Evolutionary conservation across 2,888 invertebrate genomes (phyloP), one percentile per base, ranked within the genome.

Genomic region (Drosophila parthenogenetica): DNA sequence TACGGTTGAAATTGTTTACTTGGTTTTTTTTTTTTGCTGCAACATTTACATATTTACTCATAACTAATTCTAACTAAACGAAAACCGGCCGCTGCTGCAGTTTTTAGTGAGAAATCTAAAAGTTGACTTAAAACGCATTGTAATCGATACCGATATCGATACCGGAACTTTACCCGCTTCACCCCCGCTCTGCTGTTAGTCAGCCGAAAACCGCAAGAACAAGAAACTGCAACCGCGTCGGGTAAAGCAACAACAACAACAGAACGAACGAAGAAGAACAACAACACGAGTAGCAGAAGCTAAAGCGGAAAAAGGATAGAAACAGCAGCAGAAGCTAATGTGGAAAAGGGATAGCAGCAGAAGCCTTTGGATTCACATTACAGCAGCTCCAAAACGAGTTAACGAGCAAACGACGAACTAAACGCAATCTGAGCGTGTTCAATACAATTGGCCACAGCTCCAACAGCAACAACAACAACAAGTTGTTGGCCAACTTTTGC

Each of bases 111-210:
- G 53, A 67, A 69, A 79, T 63, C 65, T 63, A 67, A 77, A 73
- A 68, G 69, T 64, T 78, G 69, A 65, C 63, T 62, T 39, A 37
- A 50, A 73, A 77, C 70, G 65, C 67, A 83, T 65, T 77, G 78
- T 71, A 84, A 83, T 55, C 83, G 70, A 85, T 62, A 79, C 61
- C 51, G 63, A 72, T n/a, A 63, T 55, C 42, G 66, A 79, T 74
- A 85, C 79, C 82, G 82, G 69, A 69, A 82, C 83, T 61, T 63
- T 46, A 35, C 32, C 65, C 11, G 7, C 49, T 29, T 29, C 29
- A 29, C 59, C 64, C 11, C 55, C 25, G 16, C 57, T 19, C 35
- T 54, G 10, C 54, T 50, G 64, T 70, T 45, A 67, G 65, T 59
- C 64, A 63, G 11, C 45, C 13, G 29, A 59, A 73, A 81, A 77